Evolutionary conservation across 2,113 vertebrate species (phyloP).

Genomic region (Phrynosoma blainvillii): DNA sequence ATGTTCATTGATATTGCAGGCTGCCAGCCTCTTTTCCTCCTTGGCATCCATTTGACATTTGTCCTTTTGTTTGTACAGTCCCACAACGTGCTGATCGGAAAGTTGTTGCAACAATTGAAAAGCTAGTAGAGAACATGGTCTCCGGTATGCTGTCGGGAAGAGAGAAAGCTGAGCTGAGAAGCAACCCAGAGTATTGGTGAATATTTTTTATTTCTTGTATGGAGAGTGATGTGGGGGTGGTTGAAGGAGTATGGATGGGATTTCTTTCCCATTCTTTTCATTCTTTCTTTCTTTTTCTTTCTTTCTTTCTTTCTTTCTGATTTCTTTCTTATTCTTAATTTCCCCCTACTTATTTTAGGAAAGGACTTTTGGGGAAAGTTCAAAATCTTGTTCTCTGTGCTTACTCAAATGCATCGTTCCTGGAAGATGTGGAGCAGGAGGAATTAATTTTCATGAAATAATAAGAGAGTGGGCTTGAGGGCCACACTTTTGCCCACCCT

Average conservation of each 20-base stretch:
- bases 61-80: background rate
- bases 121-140: slow-evolving; percentile 65
- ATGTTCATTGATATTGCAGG: slow-evolving; percentile 22
- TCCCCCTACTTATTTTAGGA: background rate
- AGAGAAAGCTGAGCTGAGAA: slow-evolving; percentile 64
- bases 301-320: too few species aligned
- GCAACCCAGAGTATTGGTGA: slow-evolving; percentile 77
- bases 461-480: too few species aligned
- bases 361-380: too few species aligned
- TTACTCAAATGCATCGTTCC: too few species aligned
- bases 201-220: slow-evolving; percentile 33
- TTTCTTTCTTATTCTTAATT: background rate
- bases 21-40: background rate
- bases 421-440: too few species aligned
- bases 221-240: background rate
- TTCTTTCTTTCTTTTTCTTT: too few species aligned
- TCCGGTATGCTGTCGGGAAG: slow-evolving; percentile 69
- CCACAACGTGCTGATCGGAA: slow-evolving; percentile 71
- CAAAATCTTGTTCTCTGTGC: background rate
- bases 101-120: slow-evolving; percentile 71
- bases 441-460: too few species aligned
- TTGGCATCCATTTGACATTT: background rate
- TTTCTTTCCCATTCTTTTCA: too few species aligned
- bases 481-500: too few species aligned
- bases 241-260: background rate